These are phyloP conservation scores for Andrena cerasifolii DNA, from an alignment of 1,140 invertebrate species.

Conservation along the genomic window DNA sequence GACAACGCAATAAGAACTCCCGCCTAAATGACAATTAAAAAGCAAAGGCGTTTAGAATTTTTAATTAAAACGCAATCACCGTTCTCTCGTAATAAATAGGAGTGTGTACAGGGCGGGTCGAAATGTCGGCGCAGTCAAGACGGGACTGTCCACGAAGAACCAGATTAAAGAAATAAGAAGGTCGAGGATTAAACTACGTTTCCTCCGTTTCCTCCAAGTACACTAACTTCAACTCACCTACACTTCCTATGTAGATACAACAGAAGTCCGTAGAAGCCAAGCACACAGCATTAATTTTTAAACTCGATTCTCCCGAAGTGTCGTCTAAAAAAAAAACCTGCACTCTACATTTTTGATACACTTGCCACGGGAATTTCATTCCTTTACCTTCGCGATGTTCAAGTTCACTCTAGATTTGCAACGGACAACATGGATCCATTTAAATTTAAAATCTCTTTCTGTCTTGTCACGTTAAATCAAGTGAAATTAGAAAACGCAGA, in stretches of 20 bases:
- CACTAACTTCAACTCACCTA: no score
- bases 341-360: background rate
- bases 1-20: background rate
- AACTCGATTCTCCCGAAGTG: background rate
- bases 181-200: background rate
- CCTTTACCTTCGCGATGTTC: no score
- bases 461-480: no score
- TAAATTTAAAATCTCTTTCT: no score
- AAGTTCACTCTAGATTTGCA: no score
- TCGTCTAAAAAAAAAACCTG: background rate
- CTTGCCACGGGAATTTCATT: background rate
- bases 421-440: no score
- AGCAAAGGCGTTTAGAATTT: conserved; percentile 1
- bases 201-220: no score
- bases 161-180: background rate
- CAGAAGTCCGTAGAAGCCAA: background rate
- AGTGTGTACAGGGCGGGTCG: background rate
- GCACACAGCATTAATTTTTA: conserved; percentile 9
- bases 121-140: no score
- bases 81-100: background rate
- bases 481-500: no score
- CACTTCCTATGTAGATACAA: background rate
- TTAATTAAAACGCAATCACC: conserved; percentile 4
- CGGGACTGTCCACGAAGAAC: no score
- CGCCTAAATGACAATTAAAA: background rate